phyloP scores from a whole-genome alignment of 2,797 vertebrate genomes.

The Triplophysa yarkandensis region DNA sequence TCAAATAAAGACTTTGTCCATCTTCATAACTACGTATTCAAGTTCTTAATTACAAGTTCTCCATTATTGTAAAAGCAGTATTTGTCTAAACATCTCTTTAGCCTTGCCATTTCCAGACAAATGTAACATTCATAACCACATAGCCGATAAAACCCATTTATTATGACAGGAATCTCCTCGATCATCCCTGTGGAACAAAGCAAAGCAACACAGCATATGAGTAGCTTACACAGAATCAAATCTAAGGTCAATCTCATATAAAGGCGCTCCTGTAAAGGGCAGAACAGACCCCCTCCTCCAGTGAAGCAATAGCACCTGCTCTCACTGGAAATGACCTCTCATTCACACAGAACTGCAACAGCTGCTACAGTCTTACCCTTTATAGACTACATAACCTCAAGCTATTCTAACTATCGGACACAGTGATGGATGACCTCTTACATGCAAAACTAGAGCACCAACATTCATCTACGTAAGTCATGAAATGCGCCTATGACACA shows the following conservation, averaged over 20 bases:
- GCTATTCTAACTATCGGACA: slow-evolving; percentile 45
- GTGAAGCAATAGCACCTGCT: slow-evolving; percentile 45
- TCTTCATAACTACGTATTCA: neutral
- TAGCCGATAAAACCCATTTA: neutral
- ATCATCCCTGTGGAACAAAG: neutral
- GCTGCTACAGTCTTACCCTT: slow-evolving; percentile 45
- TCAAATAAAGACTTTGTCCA: neutral
- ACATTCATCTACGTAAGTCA: slow-evolving; percentile 31
- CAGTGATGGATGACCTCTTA: slow-evolving; percentile 49
- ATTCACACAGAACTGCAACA: slow-evolving; percentile 37
- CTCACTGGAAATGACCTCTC: slow-evolving; percentile 45
- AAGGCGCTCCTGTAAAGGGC: slow-evolving; percentile 38
- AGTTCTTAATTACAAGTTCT: neutral
- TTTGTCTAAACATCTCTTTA: neutral
- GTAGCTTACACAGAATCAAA: slow-evolving; percentile 34
- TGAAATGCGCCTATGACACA: slow-evolving; percentile 25
- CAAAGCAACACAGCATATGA: neutral
- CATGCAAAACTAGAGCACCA: slow-evolving; percentile 50
- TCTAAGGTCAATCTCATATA: slow-evolving; percentile 33
- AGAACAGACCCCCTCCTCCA: slow-evolving; percentile 31
- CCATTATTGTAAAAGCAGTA: neutral
- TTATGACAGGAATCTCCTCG: neutral
- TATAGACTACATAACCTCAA: slow-evolving; percentile 46
- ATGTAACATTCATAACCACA: neutral
- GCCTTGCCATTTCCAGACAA: neutral